These are phyloP conservation scores for Psammodynastes pulverulentus DNA, from an alignment of 2,113 vertebrate species.

Conservation along the genomic window DNA sequence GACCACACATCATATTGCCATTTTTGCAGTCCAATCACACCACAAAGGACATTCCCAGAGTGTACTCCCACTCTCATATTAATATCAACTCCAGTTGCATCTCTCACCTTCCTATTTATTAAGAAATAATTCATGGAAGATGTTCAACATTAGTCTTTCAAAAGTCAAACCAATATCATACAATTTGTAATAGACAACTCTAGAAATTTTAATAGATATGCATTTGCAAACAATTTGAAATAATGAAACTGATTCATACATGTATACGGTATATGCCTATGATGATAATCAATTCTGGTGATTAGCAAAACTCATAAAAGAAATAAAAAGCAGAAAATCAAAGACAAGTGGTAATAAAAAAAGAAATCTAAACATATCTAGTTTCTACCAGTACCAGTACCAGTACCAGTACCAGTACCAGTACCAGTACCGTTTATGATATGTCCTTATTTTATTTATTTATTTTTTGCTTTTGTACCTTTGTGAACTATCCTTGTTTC, in stretches of 20 bases:
- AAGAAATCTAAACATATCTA: not conserved
- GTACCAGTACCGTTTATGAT: not conserved
- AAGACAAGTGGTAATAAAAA: not conserved
- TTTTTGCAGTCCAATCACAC: constrained; percentile 95
- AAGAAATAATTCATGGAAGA: constrained; percentile 31
- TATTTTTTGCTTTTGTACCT: not conserved
- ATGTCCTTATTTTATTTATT: not conserved
- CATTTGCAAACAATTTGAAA: not conserved
- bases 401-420: no score
- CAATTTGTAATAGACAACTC: not conserved
- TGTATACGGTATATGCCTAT: not conserved
- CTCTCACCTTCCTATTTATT: constrained; percentile 85
- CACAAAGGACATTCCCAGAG: constrained; percentile 96
- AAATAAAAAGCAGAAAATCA: not conserved
- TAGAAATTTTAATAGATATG: not conserved
- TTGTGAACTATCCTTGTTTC: not conserved
- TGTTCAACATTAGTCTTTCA: not conserved
- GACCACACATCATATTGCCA: constrained; percentile 99
- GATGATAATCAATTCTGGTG: not conserved
- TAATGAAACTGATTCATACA: not conserved
- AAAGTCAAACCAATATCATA: not conserved
- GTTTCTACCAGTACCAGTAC: not conserved
- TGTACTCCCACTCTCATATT: constrained; percentile 97
- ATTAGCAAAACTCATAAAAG: not conserved
- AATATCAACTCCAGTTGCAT: constrained; percentile 93